These are phyloP conservation scores for Chloroceryle aenea DNA, from an alignment of 2,113 vertebrate genomes.

Conservation along the genomic window DNA sequence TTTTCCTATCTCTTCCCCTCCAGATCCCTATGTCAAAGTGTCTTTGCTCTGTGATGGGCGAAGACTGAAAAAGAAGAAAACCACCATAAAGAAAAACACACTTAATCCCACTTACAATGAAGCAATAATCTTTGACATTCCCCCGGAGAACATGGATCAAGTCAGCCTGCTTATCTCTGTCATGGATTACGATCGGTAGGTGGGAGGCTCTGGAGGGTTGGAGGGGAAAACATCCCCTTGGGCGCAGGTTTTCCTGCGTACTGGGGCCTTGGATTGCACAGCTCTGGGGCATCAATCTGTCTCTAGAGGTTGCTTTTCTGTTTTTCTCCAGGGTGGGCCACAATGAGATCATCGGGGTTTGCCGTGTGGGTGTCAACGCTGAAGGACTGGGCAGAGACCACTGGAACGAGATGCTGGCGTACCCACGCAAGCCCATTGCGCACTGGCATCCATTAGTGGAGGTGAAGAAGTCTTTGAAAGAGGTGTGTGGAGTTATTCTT, in stretches of 20 bases:
- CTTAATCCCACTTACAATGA: constrained; percentile 98
- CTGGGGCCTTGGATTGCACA: background rate
- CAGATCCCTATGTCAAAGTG: constrained; percentile 97
- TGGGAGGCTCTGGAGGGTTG: background rate
- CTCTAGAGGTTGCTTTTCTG: background rate
- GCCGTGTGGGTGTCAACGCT: constrained; percentile 86
- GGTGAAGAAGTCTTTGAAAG: constrained; percentile 96
- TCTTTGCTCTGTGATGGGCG: constrained; percentile 95
- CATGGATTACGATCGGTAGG: constrained; percentile 97
- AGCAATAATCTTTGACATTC: constrained; percentile 99
- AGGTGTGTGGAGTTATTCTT: constrained; percentile 78
- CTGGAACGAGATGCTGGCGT: constrained; percentile 98
- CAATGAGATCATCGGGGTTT: constrained; percentile 97
- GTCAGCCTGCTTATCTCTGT: constrained; percentile 97
- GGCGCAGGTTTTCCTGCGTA: background rate
- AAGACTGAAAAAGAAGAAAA: constrained; percentile 98
- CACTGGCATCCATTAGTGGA: constrained; percentile 97
- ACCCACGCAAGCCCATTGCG: constrained; percentile 95
- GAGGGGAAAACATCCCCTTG: background rate
- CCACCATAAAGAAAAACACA: constrained; percentile 97
- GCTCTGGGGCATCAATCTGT: background rate
- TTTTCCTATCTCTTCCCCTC: background rate
- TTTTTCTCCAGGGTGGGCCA: constrained; percentile 88
- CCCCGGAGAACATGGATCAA: constrained; percentile 98
- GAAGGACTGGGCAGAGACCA: constrained; percentile 96